Base-by-base conservation (phyloP, 1,140 invertebrate species). In the Littorina saxatilis region DNA sequence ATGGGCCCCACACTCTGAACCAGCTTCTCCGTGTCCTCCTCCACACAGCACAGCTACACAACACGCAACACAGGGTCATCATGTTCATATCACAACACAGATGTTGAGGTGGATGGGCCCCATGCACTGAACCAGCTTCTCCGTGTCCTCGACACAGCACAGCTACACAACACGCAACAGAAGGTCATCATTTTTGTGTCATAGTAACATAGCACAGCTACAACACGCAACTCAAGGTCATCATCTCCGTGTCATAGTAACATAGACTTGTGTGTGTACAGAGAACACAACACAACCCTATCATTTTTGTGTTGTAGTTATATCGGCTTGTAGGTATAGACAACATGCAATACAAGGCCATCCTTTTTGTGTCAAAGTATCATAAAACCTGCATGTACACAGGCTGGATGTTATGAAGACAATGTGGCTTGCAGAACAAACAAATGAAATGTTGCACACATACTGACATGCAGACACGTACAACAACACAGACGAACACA, bases 21-120 rank as follows among this genome's bases (percentile, higher is more conserved):
- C 79, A 89, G 73, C 40, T 90, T 88, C 73, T 91, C 90, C 73
- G 91, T 91, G 43, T 87, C 88, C 37, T 88, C 88, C 72, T 92
- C 91, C 37, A 88, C 72, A 85, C 90, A 91, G 80, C 88, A 88
- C 50, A 90, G 83, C 91, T 92, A 79, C 72, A 43, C 27, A 7
- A 11, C n/a, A 68, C 9, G 0, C 0, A 43, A 9, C 32, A 66
- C n/a, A 7, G 0, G 23, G 27, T 58, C 2, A n/a, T 5, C 55
- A 58, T 5, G 55, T 7, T n/a, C 5, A 58, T 7, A 20, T 20
- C 1, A 58, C 17, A 52, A 20, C 89, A 32, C 86, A 80, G 13
- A 85, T 89, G 37, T 91, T 88, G 11, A 91, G 90, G 74, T 92
- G 91, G 9, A 92, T 89, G 23, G 91, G 91, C 27, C 87, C 88